Conservation (phyloP, 2,113 vertebrate species). For the Mola mola region DNA sequence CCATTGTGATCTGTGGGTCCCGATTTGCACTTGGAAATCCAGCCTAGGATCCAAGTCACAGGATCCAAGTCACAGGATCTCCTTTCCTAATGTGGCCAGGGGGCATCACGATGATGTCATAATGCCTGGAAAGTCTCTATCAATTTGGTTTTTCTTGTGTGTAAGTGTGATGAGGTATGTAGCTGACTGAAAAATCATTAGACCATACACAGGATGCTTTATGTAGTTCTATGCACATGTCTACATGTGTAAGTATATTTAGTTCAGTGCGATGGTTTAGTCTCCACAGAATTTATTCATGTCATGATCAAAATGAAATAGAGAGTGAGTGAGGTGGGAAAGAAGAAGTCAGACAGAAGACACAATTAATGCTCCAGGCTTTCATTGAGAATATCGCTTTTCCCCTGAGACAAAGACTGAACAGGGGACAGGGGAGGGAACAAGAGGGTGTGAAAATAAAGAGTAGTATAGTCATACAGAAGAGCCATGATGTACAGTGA, state of each 20-base stretch:
- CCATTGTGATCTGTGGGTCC: no score
- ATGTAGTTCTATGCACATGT: constrained; percentile 27
- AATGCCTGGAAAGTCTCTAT: no score
- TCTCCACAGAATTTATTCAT: constrained; percentile 73
- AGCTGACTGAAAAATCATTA: constrained; percentile 43
- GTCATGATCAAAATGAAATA: constrained; percentile 74
- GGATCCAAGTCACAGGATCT: no score
- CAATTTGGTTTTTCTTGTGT: no score
- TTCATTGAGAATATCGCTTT: constrained; percentile 44
- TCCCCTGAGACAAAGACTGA: constrained; percentile 19
- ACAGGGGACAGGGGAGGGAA: constrained; percentile 3
- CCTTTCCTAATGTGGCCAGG: no score
- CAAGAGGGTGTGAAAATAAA: background rate
- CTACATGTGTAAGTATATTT: constrained; percentile 63
- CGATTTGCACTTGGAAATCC: no score
- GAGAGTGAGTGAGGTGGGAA: background rate
- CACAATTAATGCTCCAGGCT: constrained; percentile 2
- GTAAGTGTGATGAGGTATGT: no score
- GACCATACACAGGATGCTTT: constrained; percentile 11
- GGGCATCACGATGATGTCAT: no score
- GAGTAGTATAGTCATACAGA: background rate
- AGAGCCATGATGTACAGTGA: background rate
- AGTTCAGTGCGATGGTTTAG: constrained; percentile 76
- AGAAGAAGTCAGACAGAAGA: constrained; percentile 20
- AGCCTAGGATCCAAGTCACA: no score